A percentile compares a stretch with the other conserved stretches of the same genome.
Conservation (phyloP, 2,113 vertebrate genomes). For the Rhipidura dahli region DNA sequence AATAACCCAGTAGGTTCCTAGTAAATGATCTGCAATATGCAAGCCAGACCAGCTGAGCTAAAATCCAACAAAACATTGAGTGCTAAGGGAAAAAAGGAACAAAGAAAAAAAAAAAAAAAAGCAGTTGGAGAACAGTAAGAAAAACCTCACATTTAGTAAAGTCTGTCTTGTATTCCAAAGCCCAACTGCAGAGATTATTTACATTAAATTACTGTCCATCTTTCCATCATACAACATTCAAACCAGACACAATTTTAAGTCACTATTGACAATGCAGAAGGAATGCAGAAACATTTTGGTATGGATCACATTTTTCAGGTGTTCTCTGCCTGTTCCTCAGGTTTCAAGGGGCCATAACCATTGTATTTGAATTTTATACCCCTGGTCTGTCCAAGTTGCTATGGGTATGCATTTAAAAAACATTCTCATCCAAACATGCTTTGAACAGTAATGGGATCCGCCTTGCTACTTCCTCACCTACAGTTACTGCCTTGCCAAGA, state of each 20-base stretch:
- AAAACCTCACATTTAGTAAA: constrained; percentile 24
- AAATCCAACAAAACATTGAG: neutral
- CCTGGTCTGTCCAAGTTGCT: neutral
- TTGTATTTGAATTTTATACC: constrained; percentile 15
- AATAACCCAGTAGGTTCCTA: constrained; percentile 30
- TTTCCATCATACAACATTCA: constrained; percentile 55
- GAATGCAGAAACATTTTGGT: constrained; percentile 20
- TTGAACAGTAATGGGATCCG: neutral
- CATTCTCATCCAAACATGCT: neutral
- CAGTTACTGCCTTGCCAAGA: neutral
- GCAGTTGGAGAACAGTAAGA: neutral
- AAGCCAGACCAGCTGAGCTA: neutral
- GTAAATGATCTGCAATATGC: constrained; percentile 27
- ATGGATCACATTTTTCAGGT: constrained; percentile 9
- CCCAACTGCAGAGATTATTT: constrained; percentile 47
- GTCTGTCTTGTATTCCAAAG: constrained; percentile 33
- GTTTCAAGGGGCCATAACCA: constrained; percentile 16
- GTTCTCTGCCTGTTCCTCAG: neutral
- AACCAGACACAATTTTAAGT: constrained; percentile 62
- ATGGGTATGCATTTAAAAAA: neutral
- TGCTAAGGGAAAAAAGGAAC: neutral
- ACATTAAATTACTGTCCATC: constrained; percentile 49
- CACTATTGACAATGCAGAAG: constrained; percentile 42
- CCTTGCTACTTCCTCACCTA: neutral
- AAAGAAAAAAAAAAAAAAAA: neutral